A percentile compares a stretch with the other conserved stretches of the same genome.
These are phyloP conservation scores for Sparidentex hasta DNA, from an alignment of 2,797 vertebrate genomes.

Conservation along the genomic window DNA sequence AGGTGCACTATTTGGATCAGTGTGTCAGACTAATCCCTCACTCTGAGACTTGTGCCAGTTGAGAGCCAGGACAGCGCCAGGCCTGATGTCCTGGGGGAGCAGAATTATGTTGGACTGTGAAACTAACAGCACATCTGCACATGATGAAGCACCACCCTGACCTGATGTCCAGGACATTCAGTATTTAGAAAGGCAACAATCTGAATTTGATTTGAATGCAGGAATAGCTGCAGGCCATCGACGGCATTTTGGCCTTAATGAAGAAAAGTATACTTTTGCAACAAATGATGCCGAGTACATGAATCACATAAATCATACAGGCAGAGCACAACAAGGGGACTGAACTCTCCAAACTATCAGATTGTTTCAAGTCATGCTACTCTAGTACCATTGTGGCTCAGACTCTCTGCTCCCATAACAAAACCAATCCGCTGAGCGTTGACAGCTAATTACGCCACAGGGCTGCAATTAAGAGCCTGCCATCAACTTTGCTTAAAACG, in stretches of 20 bases:
- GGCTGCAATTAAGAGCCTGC: constrained; percentile 67
- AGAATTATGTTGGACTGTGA: constrained; percentile 43
- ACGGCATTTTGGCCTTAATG: neutral
- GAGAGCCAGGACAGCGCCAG: constrained; percentile 36
- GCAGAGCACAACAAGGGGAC: neutral
- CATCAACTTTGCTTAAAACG: constrained; percentile 63
- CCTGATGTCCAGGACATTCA: constrained; percentile 12
- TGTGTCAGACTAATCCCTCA: constrained; percentile 56
- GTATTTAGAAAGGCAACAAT: constrained; percentile 3
- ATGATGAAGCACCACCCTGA: constrained; percentile 43
- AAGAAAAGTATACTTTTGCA: constrained; percentile 10
- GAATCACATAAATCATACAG: neutral
- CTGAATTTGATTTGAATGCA: neutral
- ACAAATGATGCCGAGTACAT: neutral
- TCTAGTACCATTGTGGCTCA: constrained; percentile 26
- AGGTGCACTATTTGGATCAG: constrained; percentile 57
- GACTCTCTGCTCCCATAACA: constrained; percentile 48
- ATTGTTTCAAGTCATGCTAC: constrained; percentile 28
- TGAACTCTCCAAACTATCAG: constrained; percentile 1
- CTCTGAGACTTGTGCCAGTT: constrained; percentile 56
- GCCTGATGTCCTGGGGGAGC: constrained; percentile 39
- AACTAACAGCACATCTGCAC: constrained; percentile 8
- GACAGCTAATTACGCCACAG: constrained; percentile 77
- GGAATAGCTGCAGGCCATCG: neutral
- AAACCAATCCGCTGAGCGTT: constrained; percentile 46